phyloP scores from a whole-genome alignment of 2,888 invertebrate genomes.

The Eupithecia abbreviata region DNA sequence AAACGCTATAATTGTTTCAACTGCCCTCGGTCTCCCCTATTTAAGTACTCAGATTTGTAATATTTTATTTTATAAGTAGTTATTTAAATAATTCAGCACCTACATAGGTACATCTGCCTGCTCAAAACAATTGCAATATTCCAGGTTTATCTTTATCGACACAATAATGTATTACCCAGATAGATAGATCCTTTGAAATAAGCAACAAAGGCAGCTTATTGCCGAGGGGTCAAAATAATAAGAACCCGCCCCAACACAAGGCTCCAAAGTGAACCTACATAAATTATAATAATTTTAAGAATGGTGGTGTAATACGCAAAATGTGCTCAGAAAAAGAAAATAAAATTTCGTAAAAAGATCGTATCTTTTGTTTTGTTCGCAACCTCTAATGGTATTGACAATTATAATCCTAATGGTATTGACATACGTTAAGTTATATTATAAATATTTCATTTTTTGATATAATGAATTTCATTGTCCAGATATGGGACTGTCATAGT shows the following conservation, averaged over 20 bases:
- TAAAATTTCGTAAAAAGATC: not conserved
- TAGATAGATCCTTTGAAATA: slow-evolving; percentile 24
- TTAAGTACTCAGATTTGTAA: not conserved
- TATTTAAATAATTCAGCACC: not conserved
- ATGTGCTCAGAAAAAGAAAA: slow-evolving; percentile 20
- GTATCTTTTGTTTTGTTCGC: not conserved
- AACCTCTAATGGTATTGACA: not conserved
- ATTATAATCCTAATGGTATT: too few relatives aligned
- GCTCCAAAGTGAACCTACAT: slow-evolving; percentile 50
- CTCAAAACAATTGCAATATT: not conserved
- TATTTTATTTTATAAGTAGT: not conserved
- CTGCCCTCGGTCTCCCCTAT: too few relatives aligned
- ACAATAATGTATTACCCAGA: not conserved
- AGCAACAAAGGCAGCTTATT: slow-evolving; percentile 41
- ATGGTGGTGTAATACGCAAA: slow-evolving; percentile 26
- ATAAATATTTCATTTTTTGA: too few relatives aligned
- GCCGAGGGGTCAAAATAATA: slow-evolving; percentile 52
- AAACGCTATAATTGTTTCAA: too few relatives aligned
- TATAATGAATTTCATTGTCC: too few relatives aligned
- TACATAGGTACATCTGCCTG: not conserved
- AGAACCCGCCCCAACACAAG: slow-evolving; percentile 37
- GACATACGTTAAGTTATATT: too few relatives aligned
- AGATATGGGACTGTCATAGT: too few relatives aligned
- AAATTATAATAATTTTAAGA: slow-evolving; percentile 53
- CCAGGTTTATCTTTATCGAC: not conserved